phyloP scores from a whole-genome alignment of 2,888 invertebrate genomes.

The Calliopum simillimum region DNA sequence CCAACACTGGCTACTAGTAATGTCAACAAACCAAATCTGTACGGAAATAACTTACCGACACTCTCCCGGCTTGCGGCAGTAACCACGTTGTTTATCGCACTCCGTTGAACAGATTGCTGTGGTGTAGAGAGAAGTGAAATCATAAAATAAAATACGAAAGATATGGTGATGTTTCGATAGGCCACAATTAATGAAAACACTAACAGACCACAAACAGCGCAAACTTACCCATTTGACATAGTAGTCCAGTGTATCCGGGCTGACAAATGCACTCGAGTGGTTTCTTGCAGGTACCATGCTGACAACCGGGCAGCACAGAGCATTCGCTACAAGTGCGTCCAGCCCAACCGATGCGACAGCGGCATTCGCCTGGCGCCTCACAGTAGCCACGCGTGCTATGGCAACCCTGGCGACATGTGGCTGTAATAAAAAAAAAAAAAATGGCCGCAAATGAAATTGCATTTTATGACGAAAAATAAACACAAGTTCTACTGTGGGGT shows the following conservation, averaged over 20 bases:
- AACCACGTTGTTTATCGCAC: constrained; percentile 86
- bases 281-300: constrained; percentile 89
- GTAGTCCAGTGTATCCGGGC: constrained; percentile 90
- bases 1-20: too few species aligned
- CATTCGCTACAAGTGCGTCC: constrained; percentile 89
- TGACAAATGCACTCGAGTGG: constrained; percentile 91
- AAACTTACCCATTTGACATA: constrained; percentile 87
- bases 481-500: not conserved
- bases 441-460: not conserved
- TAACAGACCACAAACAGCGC: not conserved
- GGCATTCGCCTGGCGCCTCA: constrained; percentile 86
- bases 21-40: not conserved
- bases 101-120: constrained; percentile 86
- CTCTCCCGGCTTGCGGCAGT: constrained; percentile 83
- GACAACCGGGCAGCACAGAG: constrained; percentile 89
- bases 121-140: constrained; percentile 65
- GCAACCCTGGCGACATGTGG: constrained; percentile 87
- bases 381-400: constrained; percentile 88
- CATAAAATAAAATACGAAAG: constrained; percentile 12
- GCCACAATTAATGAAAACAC: too few species aligned
- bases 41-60: constrained; percentile 72
- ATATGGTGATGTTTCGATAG: not conserved
- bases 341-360: constrained; percentile 91
- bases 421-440: constrained; percentile 67
- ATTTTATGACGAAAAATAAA: not conserved